These are phyloP conservation scores for Pelmatolapia mariae DNA, from an alignment of 2,113 vertebrate species.

Conservation along the genomic window DNA sequence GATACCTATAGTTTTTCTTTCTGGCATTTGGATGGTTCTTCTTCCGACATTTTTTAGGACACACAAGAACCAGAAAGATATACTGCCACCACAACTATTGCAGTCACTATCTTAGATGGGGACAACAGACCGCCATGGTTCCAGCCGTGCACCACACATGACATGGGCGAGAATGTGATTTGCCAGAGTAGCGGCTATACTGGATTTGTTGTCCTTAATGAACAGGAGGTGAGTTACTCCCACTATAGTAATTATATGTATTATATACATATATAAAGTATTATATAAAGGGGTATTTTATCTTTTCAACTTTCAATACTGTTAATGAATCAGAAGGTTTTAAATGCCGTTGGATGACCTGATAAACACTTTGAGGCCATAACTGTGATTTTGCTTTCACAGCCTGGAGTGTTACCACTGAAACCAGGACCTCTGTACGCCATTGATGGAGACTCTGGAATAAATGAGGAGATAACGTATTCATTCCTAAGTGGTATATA, in stretches of 20 bases:
- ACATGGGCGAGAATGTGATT: background rate
- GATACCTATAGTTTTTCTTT: background rate
- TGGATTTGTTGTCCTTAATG: slow-evolving; percentile 52
- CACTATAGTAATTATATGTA: background rate
- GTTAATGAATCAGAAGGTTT: background rate
- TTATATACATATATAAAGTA: background rate
- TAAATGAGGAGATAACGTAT: slow-evolving; percentile 70
- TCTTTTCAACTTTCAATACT: background rate
- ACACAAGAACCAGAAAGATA: fast-evolving
- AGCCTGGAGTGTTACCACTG: slow-evolving; percentile 64
- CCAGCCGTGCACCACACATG: slow-evolving; percentile 62
- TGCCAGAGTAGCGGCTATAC: slow-evolving; percentile 72
- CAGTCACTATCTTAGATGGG: slow-evolving; percentile 55
- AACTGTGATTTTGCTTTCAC: background rate
- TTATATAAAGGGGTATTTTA: background rate
- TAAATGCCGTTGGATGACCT: background rate
- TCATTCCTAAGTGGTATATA: slow-evolving; percentile 68
- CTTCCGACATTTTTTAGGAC: slow-evolving; percentile 51
- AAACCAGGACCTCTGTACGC: slow-evolving; percentile 75
- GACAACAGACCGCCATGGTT: slow-evolving; percentile 83
- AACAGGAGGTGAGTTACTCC: slow-evolving; percentile 54
- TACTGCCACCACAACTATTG: slow-evolving; percentile 61
- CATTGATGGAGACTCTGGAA: slow-evolving; percentile 76
- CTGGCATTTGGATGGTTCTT: background rate
- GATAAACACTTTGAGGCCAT: background rate